A percentile compares a stretch with the other conserved stretches of the same genome.
These are phyloP conservation scores for Monoplex corrugatus DNA, from an alignment of 2,888 invertebrate genomes.

Conservation along the genomic window DNA sequence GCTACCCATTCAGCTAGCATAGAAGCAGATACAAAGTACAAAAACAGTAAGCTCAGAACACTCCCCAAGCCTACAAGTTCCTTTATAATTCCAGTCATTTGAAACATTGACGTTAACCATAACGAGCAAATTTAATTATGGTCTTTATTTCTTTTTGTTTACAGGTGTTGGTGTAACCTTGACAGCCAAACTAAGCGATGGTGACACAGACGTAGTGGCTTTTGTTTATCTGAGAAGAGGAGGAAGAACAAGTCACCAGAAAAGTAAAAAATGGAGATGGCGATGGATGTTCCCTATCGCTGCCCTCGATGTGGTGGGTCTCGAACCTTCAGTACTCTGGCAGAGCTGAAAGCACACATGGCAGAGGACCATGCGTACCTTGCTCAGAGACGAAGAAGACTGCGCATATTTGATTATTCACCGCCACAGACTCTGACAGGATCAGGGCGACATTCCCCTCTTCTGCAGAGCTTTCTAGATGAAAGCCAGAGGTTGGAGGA, in stretches of 20 bases:
- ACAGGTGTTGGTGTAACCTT: no score
- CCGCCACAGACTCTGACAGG: background rate
- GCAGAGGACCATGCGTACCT: constrained; percentile 69
- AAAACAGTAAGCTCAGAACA: no score
- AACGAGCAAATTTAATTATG: no score
- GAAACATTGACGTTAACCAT: background rate
- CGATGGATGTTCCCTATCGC: constrained; percentile 67
- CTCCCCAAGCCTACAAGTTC: no score
- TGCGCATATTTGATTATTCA: constrained; percentile 46
- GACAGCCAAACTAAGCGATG: background rate
- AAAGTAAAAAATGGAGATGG: constrained; percentile 41
- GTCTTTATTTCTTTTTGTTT: no score
- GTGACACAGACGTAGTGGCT: background rate
- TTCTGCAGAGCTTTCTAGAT: constrained; percentile 66
- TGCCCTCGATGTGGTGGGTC: constrained; percentile 73
- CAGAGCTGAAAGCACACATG: constrained; percentile 71
- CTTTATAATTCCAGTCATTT: no score
- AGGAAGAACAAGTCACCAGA: background rate
- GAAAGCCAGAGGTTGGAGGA: constrained; percentile 69
- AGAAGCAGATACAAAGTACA: no score
- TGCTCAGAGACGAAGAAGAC: constrained; percentile 45
- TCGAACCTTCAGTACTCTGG: constrained; percentile 68
- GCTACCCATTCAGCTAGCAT: no score
- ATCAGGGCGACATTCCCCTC: constrained; percentile 59
- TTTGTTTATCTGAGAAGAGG: background rate